Base-by-base conservation (phyloP, 2,113 vertebrate species). In the Tichodroma muraria region DNA sequence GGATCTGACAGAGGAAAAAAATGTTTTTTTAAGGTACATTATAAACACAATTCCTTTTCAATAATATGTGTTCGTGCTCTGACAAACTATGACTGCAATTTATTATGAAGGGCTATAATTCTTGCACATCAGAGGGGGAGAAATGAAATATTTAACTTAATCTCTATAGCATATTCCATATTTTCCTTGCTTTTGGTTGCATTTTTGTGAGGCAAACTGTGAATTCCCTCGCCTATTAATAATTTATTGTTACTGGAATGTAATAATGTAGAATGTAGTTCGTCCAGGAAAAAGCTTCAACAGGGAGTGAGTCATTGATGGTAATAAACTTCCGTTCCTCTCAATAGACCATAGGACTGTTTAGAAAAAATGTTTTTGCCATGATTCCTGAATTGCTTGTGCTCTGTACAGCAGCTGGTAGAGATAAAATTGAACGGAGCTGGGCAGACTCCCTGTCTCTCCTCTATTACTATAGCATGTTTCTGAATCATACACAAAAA, bases 201-300 rank as follows among this genome's bases (percentile, higher is more conserved):
- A 83, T 96, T 96, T 95, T 87, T 95, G 75, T 66, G 76, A 95
- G 60, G 68, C 54, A 0, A 91, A 80, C 68, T 73, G 65, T 88
- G 85, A 95, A 95, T 93, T 96, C 95, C 95, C 93, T 95, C 0
- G 47, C 81, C 76, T 90, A 95, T 91, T 97, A 96, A 93, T 96
- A 95, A 96, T 96, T 96, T 95, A 96, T 96, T 95, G 93, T 95
- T 97, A 94, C 93, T 95, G 95, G 96, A 96, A 97, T 71, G 83
- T 95, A 89, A 92, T 88, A 95, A 83, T 0, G 4, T 54, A 88
- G 79, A 94, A 93, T 1, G 1, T 54, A 91, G 91, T 80, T 94
- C 28, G 2, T 96, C 94, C 94, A 95, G 96, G 96, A 97, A 97
- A 97, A 97, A 93, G 47, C 89, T 96, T 91, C 88, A 96, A 50